Evolutionary conservation across 2,888 invertebrate genomes (phyloP), one percentile per base, ranked within the genome.

Genomic region (Liopterus haemorrhoidalis): DNA sequence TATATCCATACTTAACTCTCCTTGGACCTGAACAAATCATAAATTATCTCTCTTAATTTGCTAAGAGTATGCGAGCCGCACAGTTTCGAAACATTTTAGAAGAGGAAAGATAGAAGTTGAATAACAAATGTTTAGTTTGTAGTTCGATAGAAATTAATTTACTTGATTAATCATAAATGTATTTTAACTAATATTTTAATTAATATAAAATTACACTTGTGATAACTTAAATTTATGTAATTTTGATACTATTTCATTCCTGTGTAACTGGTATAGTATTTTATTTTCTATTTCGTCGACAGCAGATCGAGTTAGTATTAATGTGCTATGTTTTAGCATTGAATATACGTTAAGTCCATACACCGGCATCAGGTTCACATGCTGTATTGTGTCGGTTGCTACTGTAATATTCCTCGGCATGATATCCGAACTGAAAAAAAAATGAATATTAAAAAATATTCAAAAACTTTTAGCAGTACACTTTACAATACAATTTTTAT

Each of bases 341-440:
- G 95, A 94, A 70, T 85, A 87, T 0, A 95, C 93, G 72, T 99
- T 99, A 11, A 99, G 73, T 59, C 92, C 91, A 70, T 94, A 97
- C 0, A 83, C 82, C 6, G 99, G 99, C 91, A 99, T 93, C 16
- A 96, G 71, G 67, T 91, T 97, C 24, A 93, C 79, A 62, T 90
- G 85, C 24, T 78, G 78, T n/a, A 95, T 72, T 2, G 63, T 55
- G 56, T 88, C 82, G 2, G 85, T 80, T 2, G 96, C 95, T 21
- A 80, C 69, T 31, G 88, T 81, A 51, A 97, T 86, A 63, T 96
- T 96, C 50, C 79, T 73, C 1, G 96, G 89, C 73, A 92, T 88
- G 37, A 85, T 71, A 61, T 96, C 95, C 30, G 76, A 74, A 54
- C 90, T 91, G 70, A 57, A 79, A 77, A 55, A 61, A 50, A 49